Evolutionary conservation across 2,888 invertebrate genomes (phyloP).

Genomic region (Tetropium fuscum): DNA sequence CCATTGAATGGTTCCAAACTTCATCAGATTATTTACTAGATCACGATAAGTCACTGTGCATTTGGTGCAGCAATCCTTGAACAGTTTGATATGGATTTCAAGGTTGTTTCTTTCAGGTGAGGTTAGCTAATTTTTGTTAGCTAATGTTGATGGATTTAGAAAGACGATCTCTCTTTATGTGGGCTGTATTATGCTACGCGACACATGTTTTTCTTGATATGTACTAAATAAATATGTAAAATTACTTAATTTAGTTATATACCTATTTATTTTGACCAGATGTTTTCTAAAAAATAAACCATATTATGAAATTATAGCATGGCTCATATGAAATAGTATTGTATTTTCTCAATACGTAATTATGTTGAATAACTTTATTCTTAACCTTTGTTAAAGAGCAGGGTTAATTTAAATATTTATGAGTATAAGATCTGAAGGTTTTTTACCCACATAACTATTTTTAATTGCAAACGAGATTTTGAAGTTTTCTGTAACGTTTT

Average conservation of each 20-base stretch:
- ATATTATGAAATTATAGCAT: no score
- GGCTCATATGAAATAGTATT: no score
- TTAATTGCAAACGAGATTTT: slow-evolving; percentile 24
- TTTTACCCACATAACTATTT: slow-evolving; percentile 25
- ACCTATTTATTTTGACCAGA: no score
- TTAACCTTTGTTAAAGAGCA: slow-evolving; percentile 15
- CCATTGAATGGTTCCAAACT: slow-evolving; percentile 3
- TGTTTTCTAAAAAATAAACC: no score
- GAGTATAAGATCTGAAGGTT: slow-evolving; percentile 19
- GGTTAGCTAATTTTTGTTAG: neutral
- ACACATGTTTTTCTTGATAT: no score
- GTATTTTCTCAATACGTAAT: no score
- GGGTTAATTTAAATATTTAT: slow-evolving; percentile 21
- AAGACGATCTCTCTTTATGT: no score
- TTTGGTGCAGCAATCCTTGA: neutral
- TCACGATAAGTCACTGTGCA: neutral
- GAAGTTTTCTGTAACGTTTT: slow-evolving; percentile 7
- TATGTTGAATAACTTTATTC: neutral
- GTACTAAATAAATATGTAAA: no score
- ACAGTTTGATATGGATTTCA: neutral
- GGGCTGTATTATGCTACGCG: no score
- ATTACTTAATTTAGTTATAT: no score
- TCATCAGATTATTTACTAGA: neutral
- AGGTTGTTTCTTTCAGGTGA: neutral
- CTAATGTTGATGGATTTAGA: no score